Evolutionary conservation across 92 coral and sea anemone genomes (phyloP), one percentile per base, ranked within the genome.

Genomic region (Epizoanthus ramosus): DNA sequence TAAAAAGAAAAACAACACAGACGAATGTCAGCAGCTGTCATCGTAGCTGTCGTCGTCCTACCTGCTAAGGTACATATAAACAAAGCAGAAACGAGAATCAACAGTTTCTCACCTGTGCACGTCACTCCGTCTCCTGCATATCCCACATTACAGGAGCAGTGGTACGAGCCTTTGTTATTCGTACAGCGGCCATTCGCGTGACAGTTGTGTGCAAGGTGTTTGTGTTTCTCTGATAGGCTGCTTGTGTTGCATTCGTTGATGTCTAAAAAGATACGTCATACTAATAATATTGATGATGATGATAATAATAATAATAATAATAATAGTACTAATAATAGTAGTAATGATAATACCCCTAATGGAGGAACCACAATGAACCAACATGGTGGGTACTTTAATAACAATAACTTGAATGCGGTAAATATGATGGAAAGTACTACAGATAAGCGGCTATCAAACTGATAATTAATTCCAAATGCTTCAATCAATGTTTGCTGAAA

Each of bases 121-220:
- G 68, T 50, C 60, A 87, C 89, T 33, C 93, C 93, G 68, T 88
- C 77, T 58, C 93, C 93, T 41, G 93, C 80, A 71, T 90, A 90
- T 17, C 93, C 93, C 16, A 58, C 61, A 24, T 88, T 85, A 56
- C 93, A 93, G 8, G 84, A 81, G 72, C 97, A 93, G 84, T 67
- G 73, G 54, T 85, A 93, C 63, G 90, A 88, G 69, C 97, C 97
- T 59, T 75, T 80, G 24, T 84, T 85, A 88, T 93, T 93, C 43
- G 89, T 80, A 57, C 97, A 93, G 84, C 86, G 82, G 59, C 96
- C 91, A 80, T 92, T 89, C 52, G 13, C 57, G 70, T 94, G 96
- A 70, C 98, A 94, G 83, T 93, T 68, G 72, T 87, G 92, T 3
- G 87, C 43, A 57, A 86, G 88, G 57, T 92, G 68, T 17, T 84